phyloP scores from a whole-genome alignment of 2,888 invertebrate genomes.

The Cepaea hortensis region DNA sequence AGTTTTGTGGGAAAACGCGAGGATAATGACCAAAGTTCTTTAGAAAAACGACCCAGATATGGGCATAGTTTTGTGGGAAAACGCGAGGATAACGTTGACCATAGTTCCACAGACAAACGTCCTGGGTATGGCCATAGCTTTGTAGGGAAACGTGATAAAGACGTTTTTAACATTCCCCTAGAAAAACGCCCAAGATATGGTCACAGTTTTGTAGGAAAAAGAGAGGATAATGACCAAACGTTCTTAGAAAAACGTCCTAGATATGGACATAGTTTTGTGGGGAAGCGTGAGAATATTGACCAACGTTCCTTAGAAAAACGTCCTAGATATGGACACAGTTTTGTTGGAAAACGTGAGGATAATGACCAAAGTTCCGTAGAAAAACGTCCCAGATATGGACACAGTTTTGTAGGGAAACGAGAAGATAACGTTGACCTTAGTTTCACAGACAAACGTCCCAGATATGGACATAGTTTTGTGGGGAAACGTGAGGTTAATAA shows the following conservation, averaged over 20 bases:
- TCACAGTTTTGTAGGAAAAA: not conserved
- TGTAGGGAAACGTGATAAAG: constrained; percentile 28
- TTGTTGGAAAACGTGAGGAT: constrained; percentile 32
- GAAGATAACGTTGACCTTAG: not conserved
- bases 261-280: constrained; percentile 42
- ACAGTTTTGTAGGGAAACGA: constrained; percentile 33
- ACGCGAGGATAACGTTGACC: not conserved
- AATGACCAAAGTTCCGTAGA: not conserved
- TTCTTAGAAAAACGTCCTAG: constrained; percentile 45
- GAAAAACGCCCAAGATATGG: not conserved
- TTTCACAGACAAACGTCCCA: constrained; percentile 22
- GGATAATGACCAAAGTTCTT: constrained; percentile 28
- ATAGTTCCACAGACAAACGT: constrained; percentile 43
- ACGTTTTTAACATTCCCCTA: not conserved
- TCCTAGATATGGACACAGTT: constrained; percentile 17
- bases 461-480: too few relatives aligned
- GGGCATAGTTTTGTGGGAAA: constrained; percentile 25
- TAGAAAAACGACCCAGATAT: constrained; percentile 33
- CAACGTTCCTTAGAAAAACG: constrained; percentile 1
- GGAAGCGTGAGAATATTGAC: constrained; percentile 28
- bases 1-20: not conserved
- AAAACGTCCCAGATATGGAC: constrained; percentile 20
- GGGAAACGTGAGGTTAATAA: too few relatives aligned
- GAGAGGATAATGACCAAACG: constrained; percentile 36
- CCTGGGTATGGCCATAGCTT: constrained; percentile 23